phyloP scores from a whole-genome alignment of 2,113 vertebrate genomes.

The Otus sunia region DNA sequence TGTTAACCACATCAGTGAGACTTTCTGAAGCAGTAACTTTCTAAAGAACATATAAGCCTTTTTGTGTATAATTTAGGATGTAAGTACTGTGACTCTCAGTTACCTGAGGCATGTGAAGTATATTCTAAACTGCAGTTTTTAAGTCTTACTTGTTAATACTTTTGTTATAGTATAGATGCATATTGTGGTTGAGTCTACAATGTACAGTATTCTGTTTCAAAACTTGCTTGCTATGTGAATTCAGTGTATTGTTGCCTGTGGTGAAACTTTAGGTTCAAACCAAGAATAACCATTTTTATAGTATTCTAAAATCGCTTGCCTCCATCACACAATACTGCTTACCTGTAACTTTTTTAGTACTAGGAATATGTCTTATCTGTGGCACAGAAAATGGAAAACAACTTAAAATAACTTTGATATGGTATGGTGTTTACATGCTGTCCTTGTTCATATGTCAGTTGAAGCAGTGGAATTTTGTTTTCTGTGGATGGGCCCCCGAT shows the following conservation, averaged over 20 bases:
- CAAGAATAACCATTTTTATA: not conserved
- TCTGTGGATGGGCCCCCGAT: not conserved
- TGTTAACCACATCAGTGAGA: not conserved
- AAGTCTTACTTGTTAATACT: not conserved
- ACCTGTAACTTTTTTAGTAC: not conserved
- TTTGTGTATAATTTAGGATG: not conserved
- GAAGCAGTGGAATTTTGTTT: not conserved
- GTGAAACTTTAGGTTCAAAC: not conserved
- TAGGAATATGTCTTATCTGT: not conserved
- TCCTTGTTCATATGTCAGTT: not conserved
- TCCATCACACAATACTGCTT: not conserved
- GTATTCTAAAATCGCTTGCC: not conserved
- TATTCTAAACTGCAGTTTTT: not conserved
- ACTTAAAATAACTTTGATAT: not conserved
- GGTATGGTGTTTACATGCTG: not conserved
- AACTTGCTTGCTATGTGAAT: not conserved
- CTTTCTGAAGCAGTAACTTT: not conserved
- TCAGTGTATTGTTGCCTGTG: not conserved
- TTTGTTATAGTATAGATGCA: too few relatives aligned
- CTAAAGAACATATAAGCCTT: not conserved
- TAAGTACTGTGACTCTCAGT: not conserved
- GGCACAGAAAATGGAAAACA: not conserved
- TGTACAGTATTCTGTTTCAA: not conserved
- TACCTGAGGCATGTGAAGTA: not conserved
- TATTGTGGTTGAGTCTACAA: not conserved